A percentile compares a stretch with the other conserved stretches of the same genome.
These are phyloP conservation scores for Apantesis nais DNA, from an alignment of 2,888 invertebrate species.

Conservation along the genomic window DNA sequence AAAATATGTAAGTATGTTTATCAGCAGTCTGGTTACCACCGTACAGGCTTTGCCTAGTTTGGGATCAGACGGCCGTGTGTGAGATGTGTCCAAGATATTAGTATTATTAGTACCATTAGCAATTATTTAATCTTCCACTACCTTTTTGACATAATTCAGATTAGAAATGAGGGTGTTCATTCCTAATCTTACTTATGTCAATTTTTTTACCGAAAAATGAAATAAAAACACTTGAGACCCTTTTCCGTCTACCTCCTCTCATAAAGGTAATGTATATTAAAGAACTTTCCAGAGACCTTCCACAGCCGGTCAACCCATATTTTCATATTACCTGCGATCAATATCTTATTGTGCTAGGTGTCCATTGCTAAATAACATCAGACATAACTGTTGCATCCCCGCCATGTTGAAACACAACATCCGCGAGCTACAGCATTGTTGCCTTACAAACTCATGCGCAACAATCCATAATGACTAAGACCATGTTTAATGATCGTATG, in stretches of 20 bases:
- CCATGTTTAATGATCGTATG: background rate
- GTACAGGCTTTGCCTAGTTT: no score
- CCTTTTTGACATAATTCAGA: no score
- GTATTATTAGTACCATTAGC: no score
- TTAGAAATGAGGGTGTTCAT: no score
- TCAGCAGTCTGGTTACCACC: no score
- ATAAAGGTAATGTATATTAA: background rate
- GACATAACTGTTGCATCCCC: constrained; percentile 3
- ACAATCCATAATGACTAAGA: background rate
- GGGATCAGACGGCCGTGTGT: no score
- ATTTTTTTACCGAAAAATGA: no score
- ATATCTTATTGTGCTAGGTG: background rate
- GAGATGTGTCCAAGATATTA: no score
- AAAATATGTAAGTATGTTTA: no score
- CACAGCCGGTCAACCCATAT: background rate
- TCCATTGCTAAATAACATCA: constrained; percentile 4
- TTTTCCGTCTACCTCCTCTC: background rate
- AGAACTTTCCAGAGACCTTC: background rate
- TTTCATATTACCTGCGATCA: background rate
- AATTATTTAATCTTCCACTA: no score
- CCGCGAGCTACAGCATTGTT: background rate
- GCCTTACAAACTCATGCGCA: background rate
- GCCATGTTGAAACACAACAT: constrained; percentile 6
- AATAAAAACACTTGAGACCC: no score
- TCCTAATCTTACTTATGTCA: no score